A percentile compares a stretch with the other conserved stretches of the same genome.
Evolutionary conservation across 2,113 vertebrate genomes (phyloP).

Genomic region (Oceanites oceanicus): DNA sequence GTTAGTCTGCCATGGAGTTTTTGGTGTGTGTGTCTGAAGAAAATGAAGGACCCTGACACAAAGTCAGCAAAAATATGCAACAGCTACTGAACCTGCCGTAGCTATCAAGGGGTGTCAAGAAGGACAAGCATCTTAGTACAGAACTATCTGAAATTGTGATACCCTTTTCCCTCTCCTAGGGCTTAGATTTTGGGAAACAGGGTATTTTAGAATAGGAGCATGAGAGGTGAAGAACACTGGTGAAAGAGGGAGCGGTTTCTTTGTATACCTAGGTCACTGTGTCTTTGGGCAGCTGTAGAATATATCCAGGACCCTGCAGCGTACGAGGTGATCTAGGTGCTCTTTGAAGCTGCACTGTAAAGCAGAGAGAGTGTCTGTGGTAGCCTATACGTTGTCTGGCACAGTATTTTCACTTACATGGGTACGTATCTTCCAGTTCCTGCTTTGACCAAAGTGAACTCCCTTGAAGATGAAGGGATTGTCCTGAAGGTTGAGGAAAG

Average conservation of each 20-base stretch:
- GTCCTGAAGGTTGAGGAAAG: slow-evolving; percentile 65
- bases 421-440: slow-evolving; percentile 57
- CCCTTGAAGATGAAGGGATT: slow-evolving; percentile 68
- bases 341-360: not conserved
- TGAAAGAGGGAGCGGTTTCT: not conserved
- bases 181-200: not conserved
- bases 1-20: not conserved
- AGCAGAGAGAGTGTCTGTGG: not conserved
- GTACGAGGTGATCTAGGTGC: not conserved
- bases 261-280: not conserved
- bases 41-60: not conserved
- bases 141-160: not conserved
- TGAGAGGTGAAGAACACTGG: not conserved
- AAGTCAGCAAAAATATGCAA: not conserved
- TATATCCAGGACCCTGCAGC: not conserved
- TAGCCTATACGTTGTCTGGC: not conserved
- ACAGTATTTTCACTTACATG: not conserved
- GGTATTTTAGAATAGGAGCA: not conserved
- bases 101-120: not conserved
- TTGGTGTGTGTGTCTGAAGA: not conserved
- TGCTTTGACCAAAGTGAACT: slow-evolving; percentile 67
- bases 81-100: not conserved
- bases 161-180: not conserved
- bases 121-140: not conserved
- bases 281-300: not conserved